phyloP scores from a whole-genome alignment of 2,797 vertebrate species.

The Triplophysa yarkandensis region DNA sequence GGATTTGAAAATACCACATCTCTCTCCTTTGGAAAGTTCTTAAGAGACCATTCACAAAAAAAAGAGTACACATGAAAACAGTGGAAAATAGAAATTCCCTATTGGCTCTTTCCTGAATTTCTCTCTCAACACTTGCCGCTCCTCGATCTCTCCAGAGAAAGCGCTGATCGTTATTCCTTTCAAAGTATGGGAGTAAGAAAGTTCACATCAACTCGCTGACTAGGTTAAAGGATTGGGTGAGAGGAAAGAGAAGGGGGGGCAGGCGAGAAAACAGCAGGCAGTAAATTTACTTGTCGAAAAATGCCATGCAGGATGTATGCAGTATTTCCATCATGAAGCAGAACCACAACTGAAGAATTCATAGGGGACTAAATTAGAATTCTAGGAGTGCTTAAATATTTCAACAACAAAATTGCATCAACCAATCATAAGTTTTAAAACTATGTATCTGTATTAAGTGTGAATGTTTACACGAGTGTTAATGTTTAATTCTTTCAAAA shows the following conservation, averaged over 20 bases:
- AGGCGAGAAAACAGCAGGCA: not conserved
- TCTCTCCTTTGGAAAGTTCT: constrained; percentile 68
- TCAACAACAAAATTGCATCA: not conserved
- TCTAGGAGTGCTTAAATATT: too few relatives aligned
- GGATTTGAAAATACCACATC: constrained; percentile 72
- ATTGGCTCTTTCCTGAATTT: constrained; percentile 16
- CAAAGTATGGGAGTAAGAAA: constrained; percentile 63
- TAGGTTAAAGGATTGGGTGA: constrained; percentile 60
- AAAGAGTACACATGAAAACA: constrained; percentile 33
- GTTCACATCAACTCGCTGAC: constrained; percentile 57
- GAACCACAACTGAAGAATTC: constrained; percentile 5
- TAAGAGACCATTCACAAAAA: constrained; percentile 60
- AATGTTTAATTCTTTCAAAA: too few relatives aligned
- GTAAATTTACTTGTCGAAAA: constrained; percentile 14
- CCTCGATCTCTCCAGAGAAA: constrained; percentile 53
- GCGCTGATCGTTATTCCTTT: constrained; percentile 64
- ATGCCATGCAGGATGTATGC: not conserved
- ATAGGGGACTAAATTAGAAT: not conserved
- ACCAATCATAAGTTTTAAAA: too few relatives aligned
- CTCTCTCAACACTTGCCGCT: constrained; percentile 11
- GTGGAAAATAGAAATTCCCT: constrained; percentile 38
- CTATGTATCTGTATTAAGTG: not conserved
- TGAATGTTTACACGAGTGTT: not conserved
- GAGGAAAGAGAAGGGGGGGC: constrained; percentile 49
- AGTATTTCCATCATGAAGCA: not conserved